A percentile compares a stretch with the other conserved stretches of the same genome.
phyloP scores from a whole-genome alignment of 2,797 vertebrate species.

The Acipenser oxyrinchus region DNA sequence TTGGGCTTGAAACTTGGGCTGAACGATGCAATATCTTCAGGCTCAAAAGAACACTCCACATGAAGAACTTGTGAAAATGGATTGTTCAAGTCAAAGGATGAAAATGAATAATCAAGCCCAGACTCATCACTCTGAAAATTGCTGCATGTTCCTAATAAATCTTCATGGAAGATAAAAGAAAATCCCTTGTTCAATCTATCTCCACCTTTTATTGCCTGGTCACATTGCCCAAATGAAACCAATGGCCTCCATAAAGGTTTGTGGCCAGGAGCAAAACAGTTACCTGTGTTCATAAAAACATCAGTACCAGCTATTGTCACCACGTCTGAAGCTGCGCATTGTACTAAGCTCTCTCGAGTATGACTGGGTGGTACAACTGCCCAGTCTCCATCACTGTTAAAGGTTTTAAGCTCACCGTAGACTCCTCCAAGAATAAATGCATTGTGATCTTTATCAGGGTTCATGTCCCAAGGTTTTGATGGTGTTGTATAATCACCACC shows the following conservation, averaged over 20 bases:
- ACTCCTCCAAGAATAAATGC: conserved; percentile 94
- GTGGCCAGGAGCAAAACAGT: conserved; percentile 88
- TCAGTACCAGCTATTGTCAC: conserved; percentile 91
- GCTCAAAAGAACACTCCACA: conserved; percentile 96
- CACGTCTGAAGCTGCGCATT: conserved; percentile 84
- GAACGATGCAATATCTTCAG: conserved; percentile 90
- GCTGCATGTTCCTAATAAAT: conserved; percentile 89
- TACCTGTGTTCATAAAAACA: conserved; percentile 89
- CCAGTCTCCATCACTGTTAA: conserved; percentile 84
- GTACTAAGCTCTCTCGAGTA: conserved; percentile 70
- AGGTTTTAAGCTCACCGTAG: conserved; percentile 89
- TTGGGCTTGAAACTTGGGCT: conserved; percentile 95
- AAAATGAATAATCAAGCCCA: conserved; percentile 86
- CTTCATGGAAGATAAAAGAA: conserved; percentile 99
- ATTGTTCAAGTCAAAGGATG: conserved; percentile 91
- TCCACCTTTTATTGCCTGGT: conserved; percentile 71
- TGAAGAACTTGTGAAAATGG: conserved; percentile 98
- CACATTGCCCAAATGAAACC: conserved; percentile 83
- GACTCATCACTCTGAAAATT: conserved; percentile 85
- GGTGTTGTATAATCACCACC: conserved; percentile 92
- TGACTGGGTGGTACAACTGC: conserved; percentile 77
- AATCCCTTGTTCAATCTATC: conserved; percentile 88
- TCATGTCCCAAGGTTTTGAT: conserved; percentile 84
- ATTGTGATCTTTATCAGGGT: conserved; percentile 70
- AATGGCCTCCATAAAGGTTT: conserved; percentile 89